Conservation (phyloP, 2,888 invertebrate species). For the Scotopteryx bipunctaria region DNA sequence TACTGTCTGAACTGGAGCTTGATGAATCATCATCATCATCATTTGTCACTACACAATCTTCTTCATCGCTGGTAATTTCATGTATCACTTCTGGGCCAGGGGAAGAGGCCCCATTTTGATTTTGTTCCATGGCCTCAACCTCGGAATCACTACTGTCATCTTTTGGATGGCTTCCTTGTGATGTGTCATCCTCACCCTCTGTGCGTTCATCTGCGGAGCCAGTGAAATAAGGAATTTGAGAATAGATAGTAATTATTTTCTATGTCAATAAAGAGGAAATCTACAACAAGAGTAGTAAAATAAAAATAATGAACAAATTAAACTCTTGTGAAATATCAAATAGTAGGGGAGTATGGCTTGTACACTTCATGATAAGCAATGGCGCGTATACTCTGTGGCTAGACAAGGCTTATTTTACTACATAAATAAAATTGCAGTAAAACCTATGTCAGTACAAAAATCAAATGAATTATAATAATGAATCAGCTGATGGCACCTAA, state of each 20-base stretch:
- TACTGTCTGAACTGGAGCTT: constrained; percentile 81
- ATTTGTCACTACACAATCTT: constrained; percentile 80
- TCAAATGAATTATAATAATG: constrained; percentile 9
- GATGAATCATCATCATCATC: constrained; percentile 77
- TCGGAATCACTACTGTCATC: constrained; percentile 75
- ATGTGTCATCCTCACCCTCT: constrained; percentile 78
- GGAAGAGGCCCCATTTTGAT: constrained; percentile 66
- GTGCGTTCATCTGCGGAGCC: constrained; percentile 72
- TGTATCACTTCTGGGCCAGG: constrained; percentile 74
- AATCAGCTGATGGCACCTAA: constrained; percentile 32
- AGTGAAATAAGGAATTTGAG: constrained; percentile 37
- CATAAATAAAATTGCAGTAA: constrained; percentile 2
- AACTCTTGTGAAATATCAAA: background rate
- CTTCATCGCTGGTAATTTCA: constrained; percentile 81
- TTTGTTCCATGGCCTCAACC: constrained; percentile 67
- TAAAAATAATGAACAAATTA: background rate
- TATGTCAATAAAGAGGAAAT: background rate
- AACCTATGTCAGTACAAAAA: constrained; percentile 9
- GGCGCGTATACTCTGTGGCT: constrained; percentile 10
- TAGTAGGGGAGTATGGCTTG: background rate
- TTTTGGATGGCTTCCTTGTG: constrained; percentile 77
- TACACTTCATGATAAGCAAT: constrained; percentile 11
- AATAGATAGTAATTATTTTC: constrained; percentile 27
- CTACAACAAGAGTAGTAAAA: background rate
- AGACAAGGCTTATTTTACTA: background rate